Evolutionary conservation across 2,113 vertebrate genomes (phyloP).

Genomic region (Mustela nigripes): DNA sequence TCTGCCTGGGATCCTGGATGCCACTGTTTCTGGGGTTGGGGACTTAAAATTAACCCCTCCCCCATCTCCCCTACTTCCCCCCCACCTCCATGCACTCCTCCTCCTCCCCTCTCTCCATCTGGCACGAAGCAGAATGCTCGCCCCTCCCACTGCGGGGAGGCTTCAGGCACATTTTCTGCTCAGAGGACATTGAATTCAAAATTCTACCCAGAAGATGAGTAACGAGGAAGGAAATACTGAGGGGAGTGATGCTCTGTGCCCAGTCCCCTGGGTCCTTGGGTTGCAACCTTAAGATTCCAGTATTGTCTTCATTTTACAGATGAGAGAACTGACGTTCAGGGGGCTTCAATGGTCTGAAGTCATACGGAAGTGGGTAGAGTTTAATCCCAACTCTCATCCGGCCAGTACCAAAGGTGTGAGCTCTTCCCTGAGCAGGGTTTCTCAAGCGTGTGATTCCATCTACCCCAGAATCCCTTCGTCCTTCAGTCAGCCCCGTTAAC

Average conservation of each 20-base stretch:
- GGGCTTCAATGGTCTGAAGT: not conserved
- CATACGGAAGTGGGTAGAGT: not conserved
- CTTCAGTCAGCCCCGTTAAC: not conserved
- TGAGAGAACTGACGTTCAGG: not conserved
- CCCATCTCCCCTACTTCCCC: not conserved
- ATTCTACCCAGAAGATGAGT: not conserved
- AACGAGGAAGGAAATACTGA: not conserved
- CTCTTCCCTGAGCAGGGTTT: not conserved
- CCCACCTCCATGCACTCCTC: not conserved
- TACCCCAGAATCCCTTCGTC: not conserved
- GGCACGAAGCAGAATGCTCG: not conserved
- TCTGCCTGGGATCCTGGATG: not conserved
- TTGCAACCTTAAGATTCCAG: too few relatives aligned
- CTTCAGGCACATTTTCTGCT: conserved; percentile 20
- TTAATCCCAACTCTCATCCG: not conserved
- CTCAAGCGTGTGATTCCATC: not conserved
- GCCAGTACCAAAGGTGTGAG: too few relatives aligned
- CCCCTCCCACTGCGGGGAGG: not conserved
- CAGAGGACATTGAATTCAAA: not conserved
- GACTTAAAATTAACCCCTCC: not conserved
- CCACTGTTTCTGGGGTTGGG: not conserved
- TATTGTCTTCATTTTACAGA: not conserved
- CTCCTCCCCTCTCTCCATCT: not conserved
- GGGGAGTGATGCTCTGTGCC: not conserved
- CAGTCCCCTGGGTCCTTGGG: not conserved